Conservation (phyloP, 2,888 invertebrate genomes). For the Cryptops parisi region DNA sequence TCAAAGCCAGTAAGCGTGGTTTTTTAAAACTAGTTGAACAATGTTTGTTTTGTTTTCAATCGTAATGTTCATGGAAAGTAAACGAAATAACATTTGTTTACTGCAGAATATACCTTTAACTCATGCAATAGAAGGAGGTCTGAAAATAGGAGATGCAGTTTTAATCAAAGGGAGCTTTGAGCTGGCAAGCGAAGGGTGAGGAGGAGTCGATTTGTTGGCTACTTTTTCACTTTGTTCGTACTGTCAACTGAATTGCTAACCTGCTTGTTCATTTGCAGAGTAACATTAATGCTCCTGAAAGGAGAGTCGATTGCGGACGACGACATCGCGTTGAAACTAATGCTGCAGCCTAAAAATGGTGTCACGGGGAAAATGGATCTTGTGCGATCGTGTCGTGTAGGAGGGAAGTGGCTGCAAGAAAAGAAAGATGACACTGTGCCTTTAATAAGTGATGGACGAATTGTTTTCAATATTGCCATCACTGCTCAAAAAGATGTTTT, state of each 20-base stretch:
- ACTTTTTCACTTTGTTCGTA: no score
- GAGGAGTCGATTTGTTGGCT: no score
- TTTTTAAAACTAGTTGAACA: not conserved
- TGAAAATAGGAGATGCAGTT: constrained; percentile 15
- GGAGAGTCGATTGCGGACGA: constrained; percentile 16
- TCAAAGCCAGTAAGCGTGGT: constrained; percentile 17
- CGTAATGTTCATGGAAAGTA: not conserved
- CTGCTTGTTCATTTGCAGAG: constrained; percentile 1
- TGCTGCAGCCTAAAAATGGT: constrained; percentile 5
- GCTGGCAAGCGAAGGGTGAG: constrained; percentile 15
- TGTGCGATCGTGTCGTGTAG: constrained; percentile 12
- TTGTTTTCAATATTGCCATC: constrained; percentile 14
- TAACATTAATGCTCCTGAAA: constrained; percentile 14
- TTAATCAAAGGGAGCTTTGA: constrained; percentile 7
- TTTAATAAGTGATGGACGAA: constrained; percentile 11
- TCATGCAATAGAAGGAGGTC: constrained; percentile 14
- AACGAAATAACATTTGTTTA: not conserved
- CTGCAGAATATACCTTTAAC: constrained; percentile 15
- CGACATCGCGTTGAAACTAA: constrained; percentile 14
- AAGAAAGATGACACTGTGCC: constrained; percentile 13
- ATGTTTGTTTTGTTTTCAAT: not conserved
- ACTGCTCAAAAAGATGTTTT: constrained; percentile 13
- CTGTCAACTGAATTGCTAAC: no score
- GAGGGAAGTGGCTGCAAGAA: constrained; percentile 15
- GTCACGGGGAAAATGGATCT: constrained; percentile 7